Conservation (phyloP, 2,113 vertebrate genomes). For the Pithys albifrons region DNA sequence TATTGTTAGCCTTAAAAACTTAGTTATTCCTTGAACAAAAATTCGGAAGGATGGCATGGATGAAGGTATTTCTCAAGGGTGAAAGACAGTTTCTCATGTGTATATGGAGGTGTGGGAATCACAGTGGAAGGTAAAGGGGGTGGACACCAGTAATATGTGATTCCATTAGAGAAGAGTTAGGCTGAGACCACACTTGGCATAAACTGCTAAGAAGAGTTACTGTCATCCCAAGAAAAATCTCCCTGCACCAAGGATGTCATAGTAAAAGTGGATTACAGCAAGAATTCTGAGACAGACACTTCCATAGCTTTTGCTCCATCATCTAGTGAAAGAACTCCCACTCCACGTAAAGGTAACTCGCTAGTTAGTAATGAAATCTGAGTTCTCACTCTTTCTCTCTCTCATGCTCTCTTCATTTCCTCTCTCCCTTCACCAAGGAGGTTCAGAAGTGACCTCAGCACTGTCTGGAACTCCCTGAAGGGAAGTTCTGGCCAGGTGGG, state of each 20-base stretch:
- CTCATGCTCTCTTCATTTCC: not conserved
- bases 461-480: too few relatives aligned
- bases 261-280: conserved; percentile 91
- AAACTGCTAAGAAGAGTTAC: conserved; percentile 80
- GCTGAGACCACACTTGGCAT: not conserved
- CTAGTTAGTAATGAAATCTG: not conserved
- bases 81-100: not conserved
- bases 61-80: not conserved
- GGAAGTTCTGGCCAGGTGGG: too few relatives aligned
- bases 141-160: not conserved
- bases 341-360: conserved; percentile 86
- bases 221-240: conserved; percentile 92
- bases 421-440: not conserved
- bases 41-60: not conserved
- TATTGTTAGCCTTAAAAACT: not conserved
- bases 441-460: too few relatives aligned
- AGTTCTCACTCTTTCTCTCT: not conserved
- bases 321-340: conserved; percentile 81
- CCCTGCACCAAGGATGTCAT: conserved; percentile 91
- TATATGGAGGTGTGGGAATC: not conserved
- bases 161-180: not conserved
- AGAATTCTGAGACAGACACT: conserved; percentile 88
- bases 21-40: not conserved
- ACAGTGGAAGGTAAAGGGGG: not conserved
- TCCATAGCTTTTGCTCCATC: conserved; percentile 82